These are phyloP conservation scores for Ameiurus melas DNA, from an alignment of 2,113 vertebrate species.

Conservation along the genomic window DNA sequence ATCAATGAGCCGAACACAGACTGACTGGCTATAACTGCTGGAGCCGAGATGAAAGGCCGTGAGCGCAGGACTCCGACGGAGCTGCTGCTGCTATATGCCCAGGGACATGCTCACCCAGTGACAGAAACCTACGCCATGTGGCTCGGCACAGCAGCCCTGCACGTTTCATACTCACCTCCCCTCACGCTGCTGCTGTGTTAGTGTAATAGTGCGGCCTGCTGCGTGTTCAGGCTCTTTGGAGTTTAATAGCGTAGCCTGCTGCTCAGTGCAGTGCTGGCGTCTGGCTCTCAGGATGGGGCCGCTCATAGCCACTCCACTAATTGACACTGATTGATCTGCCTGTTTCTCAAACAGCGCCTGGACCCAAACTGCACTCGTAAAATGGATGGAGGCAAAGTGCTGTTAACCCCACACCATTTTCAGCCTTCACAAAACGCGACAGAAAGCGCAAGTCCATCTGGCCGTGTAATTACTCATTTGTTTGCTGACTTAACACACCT, in stretches of 20 bases:
- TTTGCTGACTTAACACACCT: conserved; percentile 16
- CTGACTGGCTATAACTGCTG: conserved; percentile 54
- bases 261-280: conserved; percentile 63
- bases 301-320: conserved; percentile 70
- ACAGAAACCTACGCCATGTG: conserved; percentile 20
- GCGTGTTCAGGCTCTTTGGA: conserved; percentile 55
- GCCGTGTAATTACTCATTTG: conserved; percentile 48
- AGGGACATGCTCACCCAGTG: conserved; percentile 36
- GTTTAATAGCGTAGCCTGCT: conserved; percentile 69
- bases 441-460: conserved; percentile 47
- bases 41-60: conserved; percentile 64
- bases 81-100: conserved; percentile 47
- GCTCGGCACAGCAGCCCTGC: not conserved
- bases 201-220: conserved; percentile 67
- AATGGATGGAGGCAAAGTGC: conserved; percentile 48
- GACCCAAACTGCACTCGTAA: conserved; percentile 57
- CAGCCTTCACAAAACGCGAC: conserved; percentile 23
- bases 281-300: conserved; percentile 70
- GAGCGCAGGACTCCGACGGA: conserved; percentile 25
- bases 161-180: conserved; percentile 18
- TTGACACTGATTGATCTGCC: conserved; percentile 78
- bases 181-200: conserved; percentile 30
- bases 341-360: conserved; percentile 61
- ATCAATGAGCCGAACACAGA: conserved; percentile 59
- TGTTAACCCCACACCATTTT: conserved; percentile 46